Evolutionary conservation across 2,888 invertebrate genomes (phyloP).

Genomic region (Hypsopygia costalis): DNA sequence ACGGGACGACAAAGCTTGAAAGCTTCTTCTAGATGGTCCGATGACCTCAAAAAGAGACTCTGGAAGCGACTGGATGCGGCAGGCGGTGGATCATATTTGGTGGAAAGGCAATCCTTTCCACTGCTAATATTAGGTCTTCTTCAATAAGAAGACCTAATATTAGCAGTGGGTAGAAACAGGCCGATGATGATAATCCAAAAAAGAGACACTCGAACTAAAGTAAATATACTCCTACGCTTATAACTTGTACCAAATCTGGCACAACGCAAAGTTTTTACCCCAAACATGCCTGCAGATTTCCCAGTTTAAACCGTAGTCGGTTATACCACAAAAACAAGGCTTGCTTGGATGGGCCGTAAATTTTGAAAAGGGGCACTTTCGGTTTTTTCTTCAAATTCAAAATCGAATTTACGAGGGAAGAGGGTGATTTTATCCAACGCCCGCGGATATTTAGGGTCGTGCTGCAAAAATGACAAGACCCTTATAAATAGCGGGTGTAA

Average conservation of each 20-base stretch:
- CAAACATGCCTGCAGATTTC: conserved; percentile 52
- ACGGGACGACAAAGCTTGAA: no score
- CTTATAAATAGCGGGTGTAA: conserved; percentile 2
- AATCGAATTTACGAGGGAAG: conserved; percentile 48
- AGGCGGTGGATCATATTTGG: no score
- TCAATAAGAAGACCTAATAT: no score
- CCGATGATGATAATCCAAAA: no score
- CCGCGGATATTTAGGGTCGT: conserved; percentile 23
- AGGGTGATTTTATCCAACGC: conserved; percentile 15
- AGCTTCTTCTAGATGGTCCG: no score
- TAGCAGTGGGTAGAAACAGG: no score
- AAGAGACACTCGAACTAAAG: no score
- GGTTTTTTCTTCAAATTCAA: conserved; percentile 53
- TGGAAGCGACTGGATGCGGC: no score
- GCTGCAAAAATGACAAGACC: conserved; percentile 10
- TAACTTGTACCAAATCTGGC: conserved; percentile 15
- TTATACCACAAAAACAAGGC: conserved; percentile 59
- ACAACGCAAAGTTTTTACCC: conserved; percentile 43
- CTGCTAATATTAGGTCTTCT: no score
- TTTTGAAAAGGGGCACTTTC: conserved; percentile 46
- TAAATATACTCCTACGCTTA: not conserved
- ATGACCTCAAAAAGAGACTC: no score
- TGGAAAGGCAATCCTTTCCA: no score
- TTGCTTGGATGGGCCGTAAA: conserved; percentile 52
- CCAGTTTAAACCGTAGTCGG: conserved; percentile 46